These are phyloP conservation scores for Camelus dromedarius DNA, from an alignment of 2,113 vertebrate species.

Conservation along the genomic window DNA sequence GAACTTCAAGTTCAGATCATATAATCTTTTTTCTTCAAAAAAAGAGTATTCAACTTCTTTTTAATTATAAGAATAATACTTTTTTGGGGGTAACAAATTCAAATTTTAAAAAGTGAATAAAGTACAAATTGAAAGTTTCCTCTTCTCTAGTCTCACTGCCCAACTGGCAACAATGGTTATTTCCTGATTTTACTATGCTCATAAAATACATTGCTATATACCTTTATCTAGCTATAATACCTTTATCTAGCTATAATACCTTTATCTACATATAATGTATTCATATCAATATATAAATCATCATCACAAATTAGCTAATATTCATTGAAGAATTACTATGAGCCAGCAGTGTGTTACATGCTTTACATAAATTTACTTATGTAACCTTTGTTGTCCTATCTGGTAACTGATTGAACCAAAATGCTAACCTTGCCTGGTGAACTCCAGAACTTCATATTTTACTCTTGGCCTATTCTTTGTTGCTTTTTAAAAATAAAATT, in stretches of 20 bases:
- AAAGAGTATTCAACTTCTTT: not conserved
- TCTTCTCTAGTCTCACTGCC: not conserved
- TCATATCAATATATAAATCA: not conserved
- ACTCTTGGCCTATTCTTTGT: not conserved
- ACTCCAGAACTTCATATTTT: not conserved
- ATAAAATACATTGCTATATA: not conserved
- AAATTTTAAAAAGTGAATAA: not conserved
- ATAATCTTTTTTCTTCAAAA: not conserved
- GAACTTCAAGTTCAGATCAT: not conserved
- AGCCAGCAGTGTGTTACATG: not conserved
- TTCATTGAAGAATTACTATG: not conserved
- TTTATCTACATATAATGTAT: not conserved
- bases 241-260: not conserved
- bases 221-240: not conserved
- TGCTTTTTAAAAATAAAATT: not conserved
- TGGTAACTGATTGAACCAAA: not conserved
- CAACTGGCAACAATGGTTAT: not conserved
- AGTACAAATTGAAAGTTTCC: constrained; percentile 8
- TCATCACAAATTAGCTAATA: not conserved
- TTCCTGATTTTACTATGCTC: not conserved
- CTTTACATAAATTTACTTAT: not conserved
- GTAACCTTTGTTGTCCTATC: not conserved
- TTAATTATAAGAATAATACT: not conserved
- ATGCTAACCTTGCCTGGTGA: not conserved
- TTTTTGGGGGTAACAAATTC: not conserved